Percentiles rank a stretch among this genome's conserved stretches.
Evolutionary conservation across 1,140 invertebrate species (phyloP).

Genomic region (Drosophila biarmipes): DNA sequence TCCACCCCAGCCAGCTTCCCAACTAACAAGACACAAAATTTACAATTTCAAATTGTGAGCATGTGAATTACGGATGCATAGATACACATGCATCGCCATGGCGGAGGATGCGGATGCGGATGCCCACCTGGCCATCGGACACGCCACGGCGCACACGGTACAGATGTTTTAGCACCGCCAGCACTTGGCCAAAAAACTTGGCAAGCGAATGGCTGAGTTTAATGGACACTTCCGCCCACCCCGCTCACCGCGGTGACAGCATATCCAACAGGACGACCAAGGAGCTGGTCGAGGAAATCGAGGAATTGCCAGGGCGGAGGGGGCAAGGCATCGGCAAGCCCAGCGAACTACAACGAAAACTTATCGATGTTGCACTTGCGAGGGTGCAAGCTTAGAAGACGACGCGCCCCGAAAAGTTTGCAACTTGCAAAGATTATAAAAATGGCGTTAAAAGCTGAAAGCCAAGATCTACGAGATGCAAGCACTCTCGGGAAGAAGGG

Average conservation of each 20-base stretch:
- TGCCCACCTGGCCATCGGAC: slow-evolving; percentile 54
- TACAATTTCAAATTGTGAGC: slow-evolving; percentile 73
- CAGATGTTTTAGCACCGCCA: slow-evolving; percentile 72
- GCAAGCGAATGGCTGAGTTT: slow-evolving; percentile 33
- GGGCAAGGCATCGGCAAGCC: too few species aligned
- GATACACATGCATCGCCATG: slow-evolving; percentile 51
- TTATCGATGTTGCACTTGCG: slow-evolving; percentile 75
- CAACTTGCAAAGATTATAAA: slow-evolving; percentile 54
- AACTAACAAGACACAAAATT: slow-evolving; percentile 64
- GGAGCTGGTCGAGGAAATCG: background rate
- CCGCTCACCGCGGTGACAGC: slow-evolving; percentile 38
- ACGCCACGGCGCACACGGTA: slow-evolving; percentile 62
- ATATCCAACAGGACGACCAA: slow-evolving; percentile 1
- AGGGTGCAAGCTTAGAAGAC: slow-evolving; percentile 47
- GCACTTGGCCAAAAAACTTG: slow-evolving; percentile 61
- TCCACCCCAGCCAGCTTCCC: slow-evolving; percentile 5
- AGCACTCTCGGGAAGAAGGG: background rate
- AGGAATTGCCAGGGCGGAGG: background rate
- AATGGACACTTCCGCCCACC: slow-evolving; percentile 42
- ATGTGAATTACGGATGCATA: slow-evolving; percentile 59
- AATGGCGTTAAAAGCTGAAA: slow-evolving; percentile 64
- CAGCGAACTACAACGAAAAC: slow-evolving; percentile 58
- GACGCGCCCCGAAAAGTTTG: slow-evolving; percentile 31
- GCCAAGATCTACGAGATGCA: slow-evolving; percentile 18
- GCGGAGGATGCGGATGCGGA: background rate